These are phyloP conservation scores for Colius striatus DNA, from an alignment of 2,113 vertebrate species.

Conservation along the genomic window DNA sequence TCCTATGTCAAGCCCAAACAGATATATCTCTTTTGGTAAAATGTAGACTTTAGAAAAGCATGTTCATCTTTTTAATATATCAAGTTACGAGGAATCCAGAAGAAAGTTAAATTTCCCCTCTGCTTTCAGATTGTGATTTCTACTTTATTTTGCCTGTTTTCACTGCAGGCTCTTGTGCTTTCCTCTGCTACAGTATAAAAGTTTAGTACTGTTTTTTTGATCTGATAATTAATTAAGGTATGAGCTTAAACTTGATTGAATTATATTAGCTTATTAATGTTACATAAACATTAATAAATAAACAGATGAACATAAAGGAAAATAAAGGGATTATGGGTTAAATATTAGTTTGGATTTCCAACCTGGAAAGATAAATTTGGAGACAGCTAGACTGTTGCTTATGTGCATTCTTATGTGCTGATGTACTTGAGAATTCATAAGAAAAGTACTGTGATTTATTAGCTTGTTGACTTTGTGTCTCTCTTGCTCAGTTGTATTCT, in stretches of 20 bases:
- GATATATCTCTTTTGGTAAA: not conserved
- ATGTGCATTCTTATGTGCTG: not conserved
- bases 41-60: not conserved
- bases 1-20: not conserved
- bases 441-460: not conserved
- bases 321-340: not conserved
- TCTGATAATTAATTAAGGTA: slow-evolving; percentile 12
- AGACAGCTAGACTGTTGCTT: not conserved
- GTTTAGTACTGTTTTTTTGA: not conserved
- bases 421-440: not conserved
- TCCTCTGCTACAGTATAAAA: slow-evolving; percentile 12
- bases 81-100: not conserved
- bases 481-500: not conserved
- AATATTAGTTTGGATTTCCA: not conserved
- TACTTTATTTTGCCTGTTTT: not conserved
- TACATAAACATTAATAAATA: too few relatives aligned
- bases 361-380: not conserved
- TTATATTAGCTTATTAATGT: not conserved
- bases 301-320: not conserved
- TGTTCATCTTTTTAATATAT: not conserved
- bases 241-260: not conserved
- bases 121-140: not conserved
- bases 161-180: not conserved
- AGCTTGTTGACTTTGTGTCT: not conserved
- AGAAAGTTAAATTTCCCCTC: not conserved